A percentile compares a stretch with the other conserved stretches of the same genome.
Evolutionary conservation across 1,140 invertebrate species (phyloP).

Genomic region (Sycophaga agraensis): DNA sequence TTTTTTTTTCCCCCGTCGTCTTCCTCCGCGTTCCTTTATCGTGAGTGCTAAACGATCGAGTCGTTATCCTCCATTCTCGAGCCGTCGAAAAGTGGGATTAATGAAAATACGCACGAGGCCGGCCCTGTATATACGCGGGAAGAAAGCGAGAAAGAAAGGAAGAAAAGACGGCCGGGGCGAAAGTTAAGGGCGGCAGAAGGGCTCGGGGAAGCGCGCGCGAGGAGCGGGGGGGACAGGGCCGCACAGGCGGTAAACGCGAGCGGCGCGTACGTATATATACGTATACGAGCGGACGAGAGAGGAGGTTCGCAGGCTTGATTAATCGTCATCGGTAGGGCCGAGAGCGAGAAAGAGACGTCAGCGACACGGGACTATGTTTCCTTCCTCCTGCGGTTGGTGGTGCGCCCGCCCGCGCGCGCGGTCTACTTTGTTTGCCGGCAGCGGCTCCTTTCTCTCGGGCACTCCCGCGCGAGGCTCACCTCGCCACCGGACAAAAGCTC

Average conservation of each 20-base stretch:
- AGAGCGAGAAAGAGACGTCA: constrained; percentile 25
- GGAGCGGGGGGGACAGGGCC: constrained; percentile 22
- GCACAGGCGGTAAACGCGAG: constrained; percentile 26
- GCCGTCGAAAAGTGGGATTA: constrained; percentile 25
- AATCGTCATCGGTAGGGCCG: constrained; percentile 24
- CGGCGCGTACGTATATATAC: background rate
- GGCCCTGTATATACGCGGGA: background rate
- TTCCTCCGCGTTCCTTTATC: background rate
- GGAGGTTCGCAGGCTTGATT: constrained; percentile 23
- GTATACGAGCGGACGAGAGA: constrained; percentile 11
- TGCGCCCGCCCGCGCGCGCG: too few species aligned
- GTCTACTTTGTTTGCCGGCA: too few species aligned
- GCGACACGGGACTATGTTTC: constrained; percentile 13
- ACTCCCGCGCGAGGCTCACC: too few species aligned
- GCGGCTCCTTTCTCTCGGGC: too few species aligned
- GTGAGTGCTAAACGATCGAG: constrained; percentile 12
- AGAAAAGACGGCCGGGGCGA: background rate
- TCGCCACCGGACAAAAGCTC: too few species aligned
- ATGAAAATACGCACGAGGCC: constrained; percentile 22
- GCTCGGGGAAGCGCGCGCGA: background rate
- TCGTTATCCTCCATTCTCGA: background rate
- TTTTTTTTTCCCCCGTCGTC: background rate
- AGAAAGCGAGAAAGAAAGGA: background rate
- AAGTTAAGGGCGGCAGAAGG: background rate
- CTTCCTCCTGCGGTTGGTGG: background rate